Evolutionary conservation across 2,113 vertebrate genomes (phyloP).

Genomic region (Herpetotheres cachinnans): DNA sequence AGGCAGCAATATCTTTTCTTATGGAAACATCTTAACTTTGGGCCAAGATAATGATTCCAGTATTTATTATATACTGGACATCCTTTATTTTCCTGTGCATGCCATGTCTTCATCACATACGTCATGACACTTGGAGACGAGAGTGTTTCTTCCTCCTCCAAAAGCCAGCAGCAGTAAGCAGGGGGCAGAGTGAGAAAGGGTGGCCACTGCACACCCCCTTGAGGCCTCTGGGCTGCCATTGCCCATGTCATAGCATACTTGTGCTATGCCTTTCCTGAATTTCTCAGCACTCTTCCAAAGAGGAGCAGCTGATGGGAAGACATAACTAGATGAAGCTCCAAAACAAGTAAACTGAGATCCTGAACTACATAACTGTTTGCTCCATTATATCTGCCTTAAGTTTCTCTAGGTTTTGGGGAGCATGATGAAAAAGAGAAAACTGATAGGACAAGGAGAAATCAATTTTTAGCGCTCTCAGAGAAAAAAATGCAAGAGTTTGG

Average conservation of each 20-base stretch:
- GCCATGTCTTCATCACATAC: background rate
- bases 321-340: background rate
- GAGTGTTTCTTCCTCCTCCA: background rate
- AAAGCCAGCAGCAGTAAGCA: background rate
- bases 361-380: background rate
- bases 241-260: background rate
- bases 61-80: background rate
- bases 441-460: background rate
- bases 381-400: background rate
- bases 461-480: background rate
- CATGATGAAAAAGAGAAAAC: background rate
- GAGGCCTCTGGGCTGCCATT: background rate
- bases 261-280: background rate
- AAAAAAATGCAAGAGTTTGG: background rate
- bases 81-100: background rate
- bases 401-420: background rate
- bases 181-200: background rate
- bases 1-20: background rate
- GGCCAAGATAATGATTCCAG: background rate
- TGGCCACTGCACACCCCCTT: background rate
- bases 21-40: background rate
- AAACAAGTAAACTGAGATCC: background rate
- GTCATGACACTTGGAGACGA: background rate
- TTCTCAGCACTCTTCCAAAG: background rate
- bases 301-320: background rate